Evolutionary conservation across 2,888 invertebrate species (phyloP).

Genomic region (Amphiduros pacificus): DNA sequence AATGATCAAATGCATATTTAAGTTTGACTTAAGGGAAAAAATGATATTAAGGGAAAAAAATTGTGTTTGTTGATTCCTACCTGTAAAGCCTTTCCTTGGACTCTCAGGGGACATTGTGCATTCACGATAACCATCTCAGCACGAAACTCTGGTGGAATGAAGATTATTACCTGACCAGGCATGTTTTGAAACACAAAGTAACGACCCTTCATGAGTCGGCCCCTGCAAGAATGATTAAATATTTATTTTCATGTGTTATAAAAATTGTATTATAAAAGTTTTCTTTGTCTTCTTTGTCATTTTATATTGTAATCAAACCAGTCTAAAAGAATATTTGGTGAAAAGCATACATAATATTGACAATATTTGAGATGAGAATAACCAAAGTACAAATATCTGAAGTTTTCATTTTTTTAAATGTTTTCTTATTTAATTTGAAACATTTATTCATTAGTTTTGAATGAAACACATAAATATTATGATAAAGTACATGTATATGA

Average conservation of each 20-base stretch:
- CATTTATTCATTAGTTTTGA: too few species aligned
- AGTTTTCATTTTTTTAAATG: too few species aligned
- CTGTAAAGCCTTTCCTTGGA: slow-evolving; percentile 39
- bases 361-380: neutral
- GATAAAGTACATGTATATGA: too few species aligned
- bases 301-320: too few species aligned
- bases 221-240: slow-evolving; percentile 32
- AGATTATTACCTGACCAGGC: slow-evolving; percentile 37
- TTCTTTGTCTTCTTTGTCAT: neutral
- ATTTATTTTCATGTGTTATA: slow-evolving; percentile 1
- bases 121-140: slow-evolving; percentile 37
- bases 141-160: slow-evolving; percentile 38
- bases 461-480: too few species aligned
- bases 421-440: too few species aligned
- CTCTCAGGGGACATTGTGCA: slow-evolving; percentile 36
- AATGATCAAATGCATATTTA: too few species aligned
- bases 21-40: neutral
- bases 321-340: too few species aligned
- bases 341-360: neutral
- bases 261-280: too few species aligned
- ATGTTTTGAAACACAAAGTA: slow-evolving; percentile 48
- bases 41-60: neutral
- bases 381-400: too few species aligned
- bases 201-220: slow-evolving; percentile 40
- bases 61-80: slow-evolving; percentile 21